These are phyloP conservation scores for Panonychus citri DNA, from an alignment of 1,140 invertebrate species.

Conservation along the genomic window DNA sequence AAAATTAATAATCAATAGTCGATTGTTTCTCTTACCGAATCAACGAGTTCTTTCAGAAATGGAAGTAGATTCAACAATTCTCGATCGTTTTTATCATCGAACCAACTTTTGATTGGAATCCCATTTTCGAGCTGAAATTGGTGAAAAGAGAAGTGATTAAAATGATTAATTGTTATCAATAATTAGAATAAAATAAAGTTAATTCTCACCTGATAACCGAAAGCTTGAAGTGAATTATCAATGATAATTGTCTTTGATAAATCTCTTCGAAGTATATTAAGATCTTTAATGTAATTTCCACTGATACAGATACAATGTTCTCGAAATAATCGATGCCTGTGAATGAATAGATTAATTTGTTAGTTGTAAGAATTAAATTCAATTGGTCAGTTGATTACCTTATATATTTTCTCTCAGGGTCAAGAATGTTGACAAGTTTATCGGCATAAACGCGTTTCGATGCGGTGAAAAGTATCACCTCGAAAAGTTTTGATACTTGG, in stretches of 20 bases:
- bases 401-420: slow-evolving; percentile 65
- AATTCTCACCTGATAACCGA: slow-evolving; percentile 61
- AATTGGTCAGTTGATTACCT: slow-evolving; percentile 35
- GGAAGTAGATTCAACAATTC: slow-evolving; percentile 79
- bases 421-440: slow-evolving; percentile 72
- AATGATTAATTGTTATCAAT: slow-evolving; percentile 10
- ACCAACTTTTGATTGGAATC: slow-evolving; percentile 94
- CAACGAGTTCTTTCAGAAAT: slow-evolving; percentile 60
- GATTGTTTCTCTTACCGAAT: too few relatives aligned
- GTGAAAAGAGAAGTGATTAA: background rate
- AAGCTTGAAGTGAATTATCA: slow-evolving; percentile 77
- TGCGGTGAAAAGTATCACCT: slow-evolving; percentile 88
- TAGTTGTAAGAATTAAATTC: background rate
- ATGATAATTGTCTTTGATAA: slow-evolving; percentile 72
- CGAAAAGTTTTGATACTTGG: slow-evolving; percentile 62
- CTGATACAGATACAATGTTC: slow-evolving; percentile 87
- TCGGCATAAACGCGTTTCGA: slow-evolving; percentile 88
- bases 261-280: slow-evolving; percentile 73
- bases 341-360: slow-evolving; percentile 5
- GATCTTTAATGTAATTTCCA: slow-evolving; percentile 94
- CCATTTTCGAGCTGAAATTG: slow-evolving; percentile 68
- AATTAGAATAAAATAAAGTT: slow-evolving; percentile 8
- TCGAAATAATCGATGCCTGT: slow-evolving; percentile 55
- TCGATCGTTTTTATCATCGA: slow-evolving; percentile 63
- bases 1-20: too few relatives aligned